phyloP scores from a whole-genome alignment of 2,888 invertebrate genomes.

The Cryptosula pallasiana region DNA sequence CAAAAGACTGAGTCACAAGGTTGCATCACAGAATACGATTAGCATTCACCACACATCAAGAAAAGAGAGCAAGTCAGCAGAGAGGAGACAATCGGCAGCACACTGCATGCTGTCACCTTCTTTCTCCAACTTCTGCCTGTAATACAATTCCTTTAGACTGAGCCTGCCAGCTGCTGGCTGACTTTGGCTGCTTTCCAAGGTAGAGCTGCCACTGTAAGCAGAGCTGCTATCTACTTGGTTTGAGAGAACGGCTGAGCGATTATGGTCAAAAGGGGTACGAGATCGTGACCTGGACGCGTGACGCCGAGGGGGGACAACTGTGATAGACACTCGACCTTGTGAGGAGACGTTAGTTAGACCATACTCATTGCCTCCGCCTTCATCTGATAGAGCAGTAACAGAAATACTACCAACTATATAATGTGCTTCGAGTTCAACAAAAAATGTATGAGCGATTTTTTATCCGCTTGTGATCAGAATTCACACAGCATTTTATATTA shows the following conservation, averaged over 20 bases:
- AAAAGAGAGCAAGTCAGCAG: too few relatives aligned
- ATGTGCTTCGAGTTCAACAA: too few relatives aligned
- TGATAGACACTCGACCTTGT: not conserved
- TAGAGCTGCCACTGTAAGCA: not conserved
- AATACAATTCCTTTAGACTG: not conserved
- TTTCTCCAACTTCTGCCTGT: constrained; percentile 14
- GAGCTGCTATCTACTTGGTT: not conserved
- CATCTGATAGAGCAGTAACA: not conserved
- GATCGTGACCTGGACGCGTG: not conserved
- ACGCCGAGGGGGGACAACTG: constrained; percentile 16
- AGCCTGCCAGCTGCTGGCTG: not conserved
- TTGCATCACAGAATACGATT: too few relatives aligned
- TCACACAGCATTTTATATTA: too few relatives aligned
- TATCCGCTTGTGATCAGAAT: too few relatives aligned
- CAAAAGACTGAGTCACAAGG: too few relatives aligned
- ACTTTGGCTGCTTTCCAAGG: not conserved
- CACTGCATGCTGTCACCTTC: constrained; percentile 22
- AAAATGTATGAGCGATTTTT: too few relatives aligned
- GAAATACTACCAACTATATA: too few relatives aligned
- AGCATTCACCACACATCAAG: too few relatives aligned
- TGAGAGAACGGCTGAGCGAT: not conserved
- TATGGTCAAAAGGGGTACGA: constrained; percentile 5
- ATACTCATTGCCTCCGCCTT: constrained; percentile 2
- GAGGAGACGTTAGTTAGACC: constrained; percentile 22
- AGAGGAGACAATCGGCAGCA: too few relatives aligned